Evolutionary conservation across 2,113 vertebrate species (phyloP).

Genomic region (Heliornis fulica): DNA sequence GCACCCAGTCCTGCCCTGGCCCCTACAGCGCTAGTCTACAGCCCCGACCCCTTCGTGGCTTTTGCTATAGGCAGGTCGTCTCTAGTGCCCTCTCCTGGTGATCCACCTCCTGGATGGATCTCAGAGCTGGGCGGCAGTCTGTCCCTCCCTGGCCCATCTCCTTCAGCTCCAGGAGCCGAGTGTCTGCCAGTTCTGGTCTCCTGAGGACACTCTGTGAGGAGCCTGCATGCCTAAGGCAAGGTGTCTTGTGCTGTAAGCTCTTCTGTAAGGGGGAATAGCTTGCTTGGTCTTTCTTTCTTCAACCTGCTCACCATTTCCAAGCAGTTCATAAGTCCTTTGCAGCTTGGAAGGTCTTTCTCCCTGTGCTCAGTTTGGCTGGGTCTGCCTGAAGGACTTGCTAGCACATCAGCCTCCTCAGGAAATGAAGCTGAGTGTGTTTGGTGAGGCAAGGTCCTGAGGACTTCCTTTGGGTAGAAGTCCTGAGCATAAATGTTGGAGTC

Average conservation of each 20-base stretch:
- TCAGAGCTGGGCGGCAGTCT: background rate
- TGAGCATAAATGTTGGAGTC: background rate
- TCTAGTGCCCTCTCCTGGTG: constrained; percentile 10
- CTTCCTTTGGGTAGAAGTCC: background rate
- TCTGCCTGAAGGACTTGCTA: background rate
- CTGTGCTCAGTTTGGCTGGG: background rate
- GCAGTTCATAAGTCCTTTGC: background rate
- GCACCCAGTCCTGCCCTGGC: background rate
- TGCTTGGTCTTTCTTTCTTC: background rate
- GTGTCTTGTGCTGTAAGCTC: background rate
- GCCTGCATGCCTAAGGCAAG: background rate
- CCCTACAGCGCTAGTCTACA: rapidly evolving
- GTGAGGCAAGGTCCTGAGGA: background rate
- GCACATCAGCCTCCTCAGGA: background rate
- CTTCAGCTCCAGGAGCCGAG: background rate
- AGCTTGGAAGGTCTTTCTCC: background rate
- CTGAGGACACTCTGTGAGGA: background rate
- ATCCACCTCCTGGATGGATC: background rate
- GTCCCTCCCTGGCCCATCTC: background rate
- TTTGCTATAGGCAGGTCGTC: background rate
- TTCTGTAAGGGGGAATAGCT: background rate
- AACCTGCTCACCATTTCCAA: background rate
- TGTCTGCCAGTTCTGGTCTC: background rate
- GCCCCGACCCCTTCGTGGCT: rapidly evolving
- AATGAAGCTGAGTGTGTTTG: background rate